A percentile compares a stretch with the other conserved stretches of the same genome.
Evolutionary conservation across 1,140 invertebrate genomes (phyloP).

Genomic region (Papilio machaon): DNA sequence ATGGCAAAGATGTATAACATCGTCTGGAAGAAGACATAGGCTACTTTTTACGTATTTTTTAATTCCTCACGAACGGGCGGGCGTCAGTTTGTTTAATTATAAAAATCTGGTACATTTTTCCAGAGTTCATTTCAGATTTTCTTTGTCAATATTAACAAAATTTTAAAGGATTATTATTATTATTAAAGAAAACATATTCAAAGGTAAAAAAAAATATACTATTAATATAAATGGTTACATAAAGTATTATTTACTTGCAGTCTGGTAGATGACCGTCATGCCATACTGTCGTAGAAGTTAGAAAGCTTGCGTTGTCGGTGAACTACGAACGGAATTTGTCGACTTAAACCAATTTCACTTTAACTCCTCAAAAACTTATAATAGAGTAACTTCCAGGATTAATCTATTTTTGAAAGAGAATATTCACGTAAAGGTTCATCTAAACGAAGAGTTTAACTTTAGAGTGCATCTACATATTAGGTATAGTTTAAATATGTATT

Average conservation of each 20-base stretch:
- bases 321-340: constrained; percentile 76
- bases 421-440: constrained; percentile 53
- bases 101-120: no score
- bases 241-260: constrained; percentile 53
- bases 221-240: constrained; percentile 36
- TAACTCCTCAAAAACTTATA: constrained; percentile 78
- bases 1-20: no score
- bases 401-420: constrained; percentile 69
- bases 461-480: background rate
- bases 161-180: no score
- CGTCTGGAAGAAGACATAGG: no score
- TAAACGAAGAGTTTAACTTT: constrained; percentile 36
- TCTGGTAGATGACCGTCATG: constrained; percentile 57
- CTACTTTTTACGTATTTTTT: no score
- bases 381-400: constrained; percentile 78
- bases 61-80: no score
- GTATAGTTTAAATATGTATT: background rate
- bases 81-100: no score
- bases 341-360: constrained; percentile 77
- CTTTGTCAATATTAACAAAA: no score
- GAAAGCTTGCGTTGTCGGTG: constrained; percentile 60
- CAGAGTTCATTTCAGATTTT: no score
- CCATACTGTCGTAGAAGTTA: constrained; percentile 69
- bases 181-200: background rate
- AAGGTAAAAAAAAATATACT: background rate